These are phyloP conservation scores for Cerastis rubricosa DNA, from an alignment of 2,888 invertebrate species.

Conservation along the genomic window DNA sequence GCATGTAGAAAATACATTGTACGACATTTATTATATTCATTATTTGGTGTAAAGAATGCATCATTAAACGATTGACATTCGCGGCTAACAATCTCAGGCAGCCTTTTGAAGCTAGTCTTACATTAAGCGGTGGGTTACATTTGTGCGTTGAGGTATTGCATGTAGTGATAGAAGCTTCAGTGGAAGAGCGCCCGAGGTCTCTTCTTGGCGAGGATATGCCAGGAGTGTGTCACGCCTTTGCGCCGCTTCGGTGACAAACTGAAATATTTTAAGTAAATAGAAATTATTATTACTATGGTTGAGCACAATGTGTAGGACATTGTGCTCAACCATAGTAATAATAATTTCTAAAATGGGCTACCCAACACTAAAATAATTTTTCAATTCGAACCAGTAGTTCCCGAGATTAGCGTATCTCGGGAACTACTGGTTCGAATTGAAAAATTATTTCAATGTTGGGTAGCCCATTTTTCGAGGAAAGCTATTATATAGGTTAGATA, in stretches of 20 bases:
- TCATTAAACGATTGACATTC: background rate
- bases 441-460: no score
- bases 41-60: background rate
- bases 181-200: constrained; percentile 86
- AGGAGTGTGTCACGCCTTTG: constrained; percentile 84
- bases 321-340: no score
- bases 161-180: constrained; percentile 62
- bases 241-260: constrained; percentile 86
- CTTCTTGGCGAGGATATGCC: constrained; percentile 87
- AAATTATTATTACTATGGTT: background rate
- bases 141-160: constrained; percentile 69
- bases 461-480: no score
- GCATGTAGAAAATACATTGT: constrained; percentile 4
- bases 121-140: constrained; percentile 84
- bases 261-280: constrained; percentile 63
- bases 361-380: no score
- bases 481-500: no score
- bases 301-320: no score
- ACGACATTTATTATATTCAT: background rate
- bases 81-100: constrained; percentile 35
- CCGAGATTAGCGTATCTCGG: no score
- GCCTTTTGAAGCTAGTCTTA: constrained; percentile 70
- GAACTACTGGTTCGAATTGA: no score
- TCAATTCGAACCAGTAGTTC: no score
- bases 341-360: no score